Conservation (phyloP, 2,797 vertebrate genomes). For the Lepus oiostolus region DNA sequence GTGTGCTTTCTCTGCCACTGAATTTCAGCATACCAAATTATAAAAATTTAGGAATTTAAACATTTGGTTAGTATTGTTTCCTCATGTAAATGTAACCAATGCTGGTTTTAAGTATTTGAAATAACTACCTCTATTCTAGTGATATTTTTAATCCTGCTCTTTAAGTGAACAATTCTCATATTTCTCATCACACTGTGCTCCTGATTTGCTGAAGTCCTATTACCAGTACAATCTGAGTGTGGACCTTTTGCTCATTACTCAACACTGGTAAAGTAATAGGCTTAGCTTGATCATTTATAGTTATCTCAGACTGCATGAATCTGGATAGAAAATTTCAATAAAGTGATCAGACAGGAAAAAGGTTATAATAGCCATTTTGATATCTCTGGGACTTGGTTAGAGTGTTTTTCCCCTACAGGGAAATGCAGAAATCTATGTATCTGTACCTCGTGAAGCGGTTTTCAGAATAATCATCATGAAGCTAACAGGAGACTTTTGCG, state of each 20-base stretch:
- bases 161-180: neutral
- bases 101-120: constrained; percentile 17
- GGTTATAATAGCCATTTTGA: neutral
- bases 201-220: neutral
- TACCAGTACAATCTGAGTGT: neutral
- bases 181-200: neutral
- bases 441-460: neutral
- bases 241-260: neutral
- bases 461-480: constrained; percentile 36
- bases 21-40: neutral
- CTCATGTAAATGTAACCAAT: neutral
- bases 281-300: neutral
- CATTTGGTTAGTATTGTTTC: neutral
- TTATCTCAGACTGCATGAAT: neutral
- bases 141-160: neutral
- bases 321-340: constrained; percentile 34
- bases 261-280: neutral
- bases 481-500: constrained; percentile 26
- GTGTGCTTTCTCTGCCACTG: neutral
- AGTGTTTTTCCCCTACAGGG: neutral
- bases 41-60: neutral
- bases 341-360: neutral
- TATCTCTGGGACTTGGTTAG: neutral
- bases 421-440: neutral
- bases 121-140: neutral